Base-by-base conservation (phyloP, 2,113 vertebrate genomes). In the Oryzias melastigma region DNA sequence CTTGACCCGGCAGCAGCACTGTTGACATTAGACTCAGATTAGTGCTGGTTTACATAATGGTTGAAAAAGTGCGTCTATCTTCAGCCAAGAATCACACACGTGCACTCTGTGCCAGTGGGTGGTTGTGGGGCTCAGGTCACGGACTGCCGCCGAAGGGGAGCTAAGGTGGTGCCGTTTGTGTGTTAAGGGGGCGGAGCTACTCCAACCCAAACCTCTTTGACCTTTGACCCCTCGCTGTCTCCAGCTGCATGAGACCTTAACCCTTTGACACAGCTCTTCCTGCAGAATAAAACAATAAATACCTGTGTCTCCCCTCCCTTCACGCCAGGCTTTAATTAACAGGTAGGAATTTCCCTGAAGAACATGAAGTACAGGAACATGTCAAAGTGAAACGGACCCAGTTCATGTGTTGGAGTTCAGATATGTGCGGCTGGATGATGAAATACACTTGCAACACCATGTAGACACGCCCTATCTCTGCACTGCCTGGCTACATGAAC, bases 361-460 rank as follows among this genome's bases (percentile, higher is more conserved):
- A 1, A 20, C 24, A 55, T 43, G 58, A 7, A 62, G 55, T 52
- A 41, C 40, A 58, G n/a, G 50, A 73, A 52, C 48, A 40, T 7
- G 29, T 24, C 29, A 59, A 60, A 70, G 68, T 29, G 66, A 60
- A 70, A 71, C 27, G 52, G 63, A 69, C 78, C 70, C 60, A 53
- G 55, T 66, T 70, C 73, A 54, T 73, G 55, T 59, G 52, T 75
- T 55, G 29, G 52, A 75, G 67, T 74, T 82, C 49, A 81, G 68
- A 52, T 77, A 57, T 50, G 73, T 42, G 78, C 80, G 59, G 74
- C 80, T 85, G 83, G 86, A 53, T 89, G 88, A 89, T 87, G 88
- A 87, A 89, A 89, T 58, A 69, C 68, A 77, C 80, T 77, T 77
- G 86, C 88, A 89, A 89, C 58, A 78, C 65, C 58, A 42, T 22